A percentile compares a stretch with the other conserved stretches of the same genome.
These are phyloP conservation scores for Pristionchus arcanus DNA, from an alignment of 2,888 invertebrate species.

Conservation along the genomic window DNA sequence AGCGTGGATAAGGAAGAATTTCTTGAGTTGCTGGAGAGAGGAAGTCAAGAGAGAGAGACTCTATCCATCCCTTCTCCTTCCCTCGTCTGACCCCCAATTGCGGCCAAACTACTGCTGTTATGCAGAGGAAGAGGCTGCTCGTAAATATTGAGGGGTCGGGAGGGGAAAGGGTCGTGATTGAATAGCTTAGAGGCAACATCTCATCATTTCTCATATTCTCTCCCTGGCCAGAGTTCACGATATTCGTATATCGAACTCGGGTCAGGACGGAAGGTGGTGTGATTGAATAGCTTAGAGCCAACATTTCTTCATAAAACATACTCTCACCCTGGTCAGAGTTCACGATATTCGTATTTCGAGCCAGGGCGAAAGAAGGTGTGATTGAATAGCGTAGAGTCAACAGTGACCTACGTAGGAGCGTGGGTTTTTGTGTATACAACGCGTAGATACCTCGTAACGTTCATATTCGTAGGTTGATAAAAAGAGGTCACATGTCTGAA, in stretches of 20 bases:
- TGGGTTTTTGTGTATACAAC: too few relatives aligned
- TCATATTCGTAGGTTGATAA: too few relatives aligned
- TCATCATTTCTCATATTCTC: neutral
- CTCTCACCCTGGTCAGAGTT: too few relatives aligned
- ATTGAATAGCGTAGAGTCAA: neutral
- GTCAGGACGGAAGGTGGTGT: too few relatives aligned
- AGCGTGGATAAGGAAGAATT: neutral
- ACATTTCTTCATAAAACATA: too few relatives aligned
- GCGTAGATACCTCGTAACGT: too few relatives aligned
- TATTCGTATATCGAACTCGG: too few relatives aligned
- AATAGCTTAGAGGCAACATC: neutral
- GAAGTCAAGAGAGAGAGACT: neutral
- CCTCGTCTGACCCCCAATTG: conserved; percentile 6
- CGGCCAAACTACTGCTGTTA: conserved; percentile 25
- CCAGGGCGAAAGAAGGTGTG: too few relatives aligned
- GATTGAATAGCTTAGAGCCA: neutral
- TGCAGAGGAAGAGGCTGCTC: neutral
- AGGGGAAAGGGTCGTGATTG: neutral
- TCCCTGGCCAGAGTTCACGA: too few relatives aligned
- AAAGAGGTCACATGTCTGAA: too few relatives aligned
- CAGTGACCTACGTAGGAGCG: conserved; percentile 12
- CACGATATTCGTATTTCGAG: too few relatives aligned
- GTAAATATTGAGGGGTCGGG: neutral
- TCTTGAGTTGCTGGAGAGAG: neutral
- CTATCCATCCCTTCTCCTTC: neutral